Base-by-base conservation (phyloP, 2,888 invertebrate species). In the Drosophila melanocephala region DNA sequence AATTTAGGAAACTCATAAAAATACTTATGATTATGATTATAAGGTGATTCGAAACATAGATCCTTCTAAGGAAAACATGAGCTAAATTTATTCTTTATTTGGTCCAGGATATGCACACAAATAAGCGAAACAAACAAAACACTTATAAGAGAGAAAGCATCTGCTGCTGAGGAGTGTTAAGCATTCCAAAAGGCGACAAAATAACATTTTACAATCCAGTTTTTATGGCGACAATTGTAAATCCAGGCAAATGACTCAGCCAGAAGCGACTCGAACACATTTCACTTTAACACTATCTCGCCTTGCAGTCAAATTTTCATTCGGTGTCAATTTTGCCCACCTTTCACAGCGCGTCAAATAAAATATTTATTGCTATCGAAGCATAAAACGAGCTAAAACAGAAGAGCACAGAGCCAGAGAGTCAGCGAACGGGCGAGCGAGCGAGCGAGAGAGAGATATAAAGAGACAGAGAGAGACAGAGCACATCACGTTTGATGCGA, bases 331-430 rank as follows among this genome's bases (percentile, higher is more conserved):
- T 75, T 76, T 73, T 64, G 70, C 59, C 67, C 83, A 75, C 70
- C 74, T 86, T 85, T 81, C 67, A 66, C 77, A 72, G 61, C 73
- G 52, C 61, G 72, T 75, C 75, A 61, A 77, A 83, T 90, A 75
- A 87, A 90, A 88, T 79, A 83, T 90, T 88, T 90, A 87, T 78
- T 77, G 75, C 81, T 51, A 47, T 47, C 73, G 69, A 59, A 57
- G 50, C 63, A 71, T 30, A 75, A 67, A 63, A 61, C 64, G 67
- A 61, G 39, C 42, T 65, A 53, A 60, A 50, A 16, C 26, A 35
- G 69, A 72, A 66, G 70, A 55, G 58, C 50, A 51, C 28, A 26
- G 4, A 35, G 26, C 32, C 59, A 19, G 19, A 56, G 14, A 53
- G 7, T 22, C 37, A 30, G 53, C 37, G 14, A 47, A n/a, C 10